Evolutionary conservation across 1,140 invertebrate species (phyloP).

Genomic region (Campoletis sonorensis): DNA sequence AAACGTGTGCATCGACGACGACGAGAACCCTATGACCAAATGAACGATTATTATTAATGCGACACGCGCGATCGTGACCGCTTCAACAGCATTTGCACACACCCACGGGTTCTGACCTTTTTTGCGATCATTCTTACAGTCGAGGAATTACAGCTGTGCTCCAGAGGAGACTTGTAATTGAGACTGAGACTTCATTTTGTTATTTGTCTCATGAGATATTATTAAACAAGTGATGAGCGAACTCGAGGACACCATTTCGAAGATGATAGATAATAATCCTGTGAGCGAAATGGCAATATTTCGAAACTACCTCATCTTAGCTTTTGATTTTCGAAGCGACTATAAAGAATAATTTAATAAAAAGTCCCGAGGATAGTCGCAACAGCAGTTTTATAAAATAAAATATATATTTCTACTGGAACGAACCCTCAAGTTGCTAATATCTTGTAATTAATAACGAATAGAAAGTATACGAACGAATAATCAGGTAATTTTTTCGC

Average conservation of each 20-base stretch:
- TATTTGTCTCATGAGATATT: neutral
- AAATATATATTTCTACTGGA: no score
- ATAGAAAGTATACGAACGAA: no score
- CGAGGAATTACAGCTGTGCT: conserved; percentile 1
- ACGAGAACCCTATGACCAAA: conserved; percentile 9
- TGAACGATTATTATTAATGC: conserved; percentile 8
- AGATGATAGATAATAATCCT: neutral
- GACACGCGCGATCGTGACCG: conserved; percentile 5
- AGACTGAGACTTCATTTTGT: neutral
- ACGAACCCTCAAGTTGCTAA: no score
- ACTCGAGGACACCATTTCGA: neutral
- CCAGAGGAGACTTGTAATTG: conserved; percentile 10
- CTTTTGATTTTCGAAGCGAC: no score
- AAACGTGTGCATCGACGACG: neutral
- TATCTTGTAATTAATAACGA: no score
- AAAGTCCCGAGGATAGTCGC: no score
- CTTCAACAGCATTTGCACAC: conserved; percentile 6
- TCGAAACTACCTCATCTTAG: neutral
- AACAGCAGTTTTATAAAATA: no score
- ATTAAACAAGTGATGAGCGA: neutral
- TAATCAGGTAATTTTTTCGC: no score
- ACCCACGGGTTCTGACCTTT: conserved; percentile 13
- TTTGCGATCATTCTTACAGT: conserved; percentile 1
- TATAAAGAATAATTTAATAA: no score
- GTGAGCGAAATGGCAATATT: neutral